Percentiles rank a stretch among this genome's conserved stretches.
Conservation (phyloP, 2,888 invertebrate species). For the Tetragonisca angustula region DNA sequence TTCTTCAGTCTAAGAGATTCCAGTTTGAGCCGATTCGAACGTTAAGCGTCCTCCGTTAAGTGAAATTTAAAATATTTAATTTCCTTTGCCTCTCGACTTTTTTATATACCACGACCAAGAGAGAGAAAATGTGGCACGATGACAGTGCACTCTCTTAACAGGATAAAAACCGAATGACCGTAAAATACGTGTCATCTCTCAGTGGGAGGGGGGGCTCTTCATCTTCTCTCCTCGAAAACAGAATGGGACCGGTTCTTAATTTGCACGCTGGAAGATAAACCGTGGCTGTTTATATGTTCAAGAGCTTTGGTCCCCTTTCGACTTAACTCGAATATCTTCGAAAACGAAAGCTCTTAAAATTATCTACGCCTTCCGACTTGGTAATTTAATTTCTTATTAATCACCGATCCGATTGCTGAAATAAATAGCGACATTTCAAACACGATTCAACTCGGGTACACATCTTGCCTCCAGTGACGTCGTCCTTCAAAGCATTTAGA, state of each 20-base stretch:
- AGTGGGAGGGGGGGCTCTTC: constrained; percentile 30
- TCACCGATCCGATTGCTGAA: neutral
- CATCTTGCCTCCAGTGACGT: too few species aligned
- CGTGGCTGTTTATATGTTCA: constrained; percentile 44
- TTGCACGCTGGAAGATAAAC: constrained; percentile 30
- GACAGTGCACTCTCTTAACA: constrained; percentile 18
- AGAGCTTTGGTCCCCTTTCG: constrained; percentile 41
- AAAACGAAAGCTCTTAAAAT: too few species aligned
- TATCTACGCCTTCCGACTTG: neutral
- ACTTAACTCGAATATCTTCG: neutral
- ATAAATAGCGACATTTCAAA: neutral
- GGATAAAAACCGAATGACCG: constrained; percentile 32
- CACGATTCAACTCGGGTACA: too few species aligned
- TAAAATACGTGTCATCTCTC: constrained; percentile 45
- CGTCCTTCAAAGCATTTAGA: too few species aligned
- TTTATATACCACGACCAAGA: neutral
- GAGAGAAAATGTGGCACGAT: neutral
- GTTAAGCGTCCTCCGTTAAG: neutral
- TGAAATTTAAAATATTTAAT: neutral
- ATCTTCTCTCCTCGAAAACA: constrained; percentile 5
- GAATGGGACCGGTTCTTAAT: constrained; percentile 64
- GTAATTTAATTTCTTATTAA: neutral
- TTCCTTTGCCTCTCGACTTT: neutral
- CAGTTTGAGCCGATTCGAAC: too few species aligned
- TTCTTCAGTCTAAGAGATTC: neutral